These are phyloP conservation scores for Melozone crissalis DNA, from an alignment of 2,113 vertebrate species.

Conservation along the genomic window DNA sequence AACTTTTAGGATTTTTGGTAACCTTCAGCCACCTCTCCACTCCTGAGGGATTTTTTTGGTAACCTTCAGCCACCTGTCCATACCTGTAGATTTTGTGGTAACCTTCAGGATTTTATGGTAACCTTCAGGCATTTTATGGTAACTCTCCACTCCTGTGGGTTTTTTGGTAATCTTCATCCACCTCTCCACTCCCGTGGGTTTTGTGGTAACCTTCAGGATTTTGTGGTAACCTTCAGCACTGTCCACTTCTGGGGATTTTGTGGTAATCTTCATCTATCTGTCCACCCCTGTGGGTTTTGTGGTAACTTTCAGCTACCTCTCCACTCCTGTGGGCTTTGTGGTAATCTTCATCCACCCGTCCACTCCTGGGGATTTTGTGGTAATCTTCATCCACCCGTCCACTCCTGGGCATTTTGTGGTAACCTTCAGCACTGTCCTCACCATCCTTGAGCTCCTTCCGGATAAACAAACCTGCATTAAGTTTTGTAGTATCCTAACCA, in stretches of 20 bases:
- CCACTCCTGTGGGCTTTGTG: neutral
- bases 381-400: neutral
- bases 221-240: neutral
- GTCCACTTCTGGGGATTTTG: neutral
- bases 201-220: neutral
- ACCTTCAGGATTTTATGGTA: neutral
- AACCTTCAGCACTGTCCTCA: neutral
- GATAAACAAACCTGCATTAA: neutral
- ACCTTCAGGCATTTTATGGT: neutral
- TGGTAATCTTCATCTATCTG: too few species aligned
- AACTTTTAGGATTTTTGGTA: neutral
- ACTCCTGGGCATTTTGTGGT: neutral
- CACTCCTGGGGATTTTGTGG: neutral
- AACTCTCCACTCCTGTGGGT: neutral
- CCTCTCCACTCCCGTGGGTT: neutral
- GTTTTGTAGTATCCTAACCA: neutral
- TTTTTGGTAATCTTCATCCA: neutral
- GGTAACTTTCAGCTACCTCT: neutral
- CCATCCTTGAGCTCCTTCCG: neutral
- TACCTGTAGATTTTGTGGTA: neutral
- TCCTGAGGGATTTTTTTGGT: too few species aligned
- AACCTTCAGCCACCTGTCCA: neutral
- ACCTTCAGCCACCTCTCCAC: neutral
- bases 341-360: neutral
- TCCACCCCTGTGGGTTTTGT: neutral